phyloP scores from a whole-genome alignment of 2,888 invertebrate genomes.

The Flexamia atlantica region DNA sequence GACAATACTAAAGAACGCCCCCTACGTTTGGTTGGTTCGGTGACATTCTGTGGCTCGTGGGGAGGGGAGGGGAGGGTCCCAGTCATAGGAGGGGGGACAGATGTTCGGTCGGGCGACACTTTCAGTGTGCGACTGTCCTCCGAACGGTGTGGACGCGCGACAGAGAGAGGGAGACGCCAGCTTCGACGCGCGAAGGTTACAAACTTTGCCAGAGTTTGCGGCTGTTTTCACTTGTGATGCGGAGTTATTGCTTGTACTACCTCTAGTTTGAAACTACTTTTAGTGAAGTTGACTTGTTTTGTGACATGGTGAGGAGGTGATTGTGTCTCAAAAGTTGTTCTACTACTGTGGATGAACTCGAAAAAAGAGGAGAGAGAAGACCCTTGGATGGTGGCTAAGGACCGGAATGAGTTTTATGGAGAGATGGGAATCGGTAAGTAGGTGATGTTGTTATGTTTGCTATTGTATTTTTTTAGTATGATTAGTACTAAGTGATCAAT shows the following conservation, averaged over 20 bases:
- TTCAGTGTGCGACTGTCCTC: constrained; percentile 56
- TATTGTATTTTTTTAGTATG: too few species aligned
- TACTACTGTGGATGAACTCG: constrained; percentile 52
- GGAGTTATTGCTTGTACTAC: neutral
- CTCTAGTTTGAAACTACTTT: neutral
- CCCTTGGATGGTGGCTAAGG: constrained; percentile 66
- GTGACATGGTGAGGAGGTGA: constrained; percentile 29
- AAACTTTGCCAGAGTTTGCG: constrained; percentile 1
- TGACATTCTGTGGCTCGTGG: constrained; percentile 26
- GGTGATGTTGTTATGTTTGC: too few species aligned
- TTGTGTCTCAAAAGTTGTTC: constrained; percentile 1
- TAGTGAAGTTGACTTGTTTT: constrained; percentile 11
- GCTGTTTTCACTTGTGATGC: neutral
- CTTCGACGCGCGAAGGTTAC: neutral
- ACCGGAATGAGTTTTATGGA: constrained; percentile 65
- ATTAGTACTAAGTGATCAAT: too few species aligned
- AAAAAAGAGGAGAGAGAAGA: constrained; percentile 35
- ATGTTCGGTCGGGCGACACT: constrained; percentile 37
- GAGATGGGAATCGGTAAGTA: constrained; percentile 67
- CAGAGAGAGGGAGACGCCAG: neutral
- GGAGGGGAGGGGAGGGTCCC: constrained; percentile 18
- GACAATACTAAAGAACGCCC: constrained; percentile 48
- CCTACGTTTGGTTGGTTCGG: constrained; percentile 54
- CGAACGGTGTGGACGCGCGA: constrained; percentile 33
- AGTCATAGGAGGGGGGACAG: constrained; percentile 55